phyloP scores from a whole-genome alignment of 2,888 invertebrate genomes.

The Thymelicus lineola region DNA sequence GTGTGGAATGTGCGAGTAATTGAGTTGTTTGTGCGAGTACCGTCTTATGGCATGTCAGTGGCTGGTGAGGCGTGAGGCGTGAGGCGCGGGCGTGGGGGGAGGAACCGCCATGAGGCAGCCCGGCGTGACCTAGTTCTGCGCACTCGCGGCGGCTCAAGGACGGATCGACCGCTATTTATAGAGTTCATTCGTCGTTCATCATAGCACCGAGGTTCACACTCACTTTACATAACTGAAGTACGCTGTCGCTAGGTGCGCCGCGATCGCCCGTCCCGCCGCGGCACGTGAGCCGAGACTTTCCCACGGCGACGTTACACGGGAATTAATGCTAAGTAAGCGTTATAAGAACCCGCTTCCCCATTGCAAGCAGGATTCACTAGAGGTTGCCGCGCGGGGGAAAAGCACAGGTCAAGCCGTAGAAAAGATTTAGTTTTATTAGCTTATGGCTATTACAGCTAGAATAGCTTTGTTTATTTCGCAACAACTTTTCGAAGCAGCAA shows the following conservation, averaged over 20 bases:
- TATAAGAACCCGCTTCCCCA: conserved; percentile 65
- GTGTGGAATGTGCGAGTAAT: conserved; percentile 55
- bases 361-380: conserved; percentile 52
- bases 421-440: conserved; percentile 8
- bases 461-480: too few relatives aligned
- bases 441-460: too few relatives aligned
- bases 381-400: conserved; percentile 42
- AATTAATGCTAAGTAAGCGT: conserved; percentile 53
- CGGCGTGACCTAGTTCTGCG: conserved; percentile 79
- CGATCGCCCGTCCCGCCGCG: conserved; percentile 21
- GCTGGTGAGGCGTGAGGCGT: conserved; percentile 52
- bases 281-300: conserved; percentile 69
- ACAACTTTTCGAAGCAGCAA: too few relatives aligned
- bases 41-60: conserved; percentile 44
- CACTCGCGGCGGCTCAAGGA: conserved; percentile 80
- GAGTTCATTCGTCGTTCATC: conserved; percentile 77
- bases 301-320: conserved; percentile 62
- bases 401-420: conserved; percentile 40
- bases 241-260: conserved; percentile 65
- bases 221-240: conserved; percentile 78
- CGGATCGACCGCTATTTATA: conserved; percentile 83
- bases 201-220: conserved; percentile 70
- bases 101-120: conserved; percentile 66
- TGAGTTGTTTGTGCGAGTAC: conserved; percentile 41
- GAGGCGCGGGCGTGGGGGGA: conserved; percentile 56